Conservation (phyloP, 2,888 invertebrate genomes). For the Drosophila niveifrons region DNA sequence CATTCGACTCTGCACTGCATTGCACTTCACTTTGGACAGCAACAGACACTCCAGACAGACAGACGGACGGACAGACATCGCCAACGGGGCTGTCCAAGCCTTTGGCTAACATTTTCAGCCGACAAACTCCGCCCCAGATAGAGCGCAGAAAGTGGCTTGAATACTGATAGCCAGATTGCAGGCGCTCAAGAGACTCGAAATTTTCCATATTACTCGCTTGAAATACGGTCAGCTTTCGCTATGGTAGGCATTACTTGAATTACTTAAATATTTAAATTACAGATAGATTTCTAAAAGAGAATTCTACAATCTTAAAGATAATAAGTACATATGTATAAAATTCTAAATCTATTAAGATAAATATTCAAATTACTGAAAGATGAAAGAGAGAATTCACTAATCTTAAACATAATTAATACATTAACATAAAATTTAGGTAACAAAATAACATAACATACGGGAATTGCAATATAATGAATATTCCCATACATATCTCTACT, state of each 20-base stretch:
- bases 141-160: slow-evolving; percentile 1
- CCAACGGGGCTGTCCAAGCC: neutral
- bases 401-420: too few relatives aligned
- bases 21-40: slow-evolving; percentile 30
- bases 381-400: too few relatives aligned
- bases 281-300: too few relatives aligned
- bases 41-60: neutral
- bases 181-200: neutral
- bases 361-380: too few relatives aligned
- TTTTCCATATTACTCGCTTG: neutral
- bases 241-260: neutral
- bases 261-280: too few relatives aligned
- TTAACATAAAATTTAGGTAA: too few relatives aligned
- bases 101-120: slow-evolving; percentile 1
- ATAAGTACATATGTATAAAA: too few relatives aligned
- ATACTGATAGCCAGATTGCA: slow-evolving; percentile 2
- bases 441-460: too few relatives aligned
- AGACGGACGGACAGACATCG: neutral
- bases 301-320: too few relatives aligned
- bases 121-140: neutral
- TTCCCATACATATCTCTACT: too few relatives aligned
- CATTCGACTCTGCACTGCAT: slow-evolving; percentile 48
- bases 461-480: too few relatives aligned
- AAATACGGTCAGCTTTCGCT: neutral
- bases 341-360: too few relatives aligned